A percentile compares a stretch with the other conserved stretches of the same genome.
Conservation (phyloP, 2,113 vertebrate genomes). For the Mellivora capensis region DNA sequence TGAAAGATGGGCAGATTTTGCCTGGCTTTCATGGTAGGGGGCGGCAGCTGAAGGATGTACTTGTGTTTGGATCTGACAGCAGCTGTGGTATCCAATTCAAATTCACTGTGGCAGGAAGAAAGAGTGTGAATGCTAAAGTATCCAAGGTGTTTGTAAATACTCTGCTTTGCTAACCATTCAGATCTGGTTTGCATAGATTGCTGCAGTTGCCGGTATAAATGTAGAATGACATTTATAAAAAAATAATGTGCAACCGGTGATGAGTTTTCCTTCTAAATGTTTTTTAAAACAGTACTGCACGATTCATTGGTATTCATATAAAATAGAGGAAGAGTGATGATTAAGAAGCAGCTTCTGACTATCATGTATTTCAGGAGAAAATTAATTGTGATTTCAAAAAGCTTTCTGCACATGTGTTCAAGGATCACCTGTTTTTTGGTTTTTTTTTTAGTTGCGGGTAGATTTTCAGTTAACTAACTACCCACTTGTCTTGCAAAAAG, state of each 20-base stretch:
- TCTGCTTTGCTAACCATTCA: slow-evolving; percentile 78
- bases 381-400: slow-evolving; percentile 57
- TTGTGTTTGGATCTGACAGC: slow-evolving; percentile 82
- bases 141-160: slow-evolving; percentile 82
- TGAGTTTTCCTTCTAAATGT: slow-evolving; percentile 76
- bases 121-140: slow-evolving; percentile 77
- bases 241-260: slow-evolving; percentile 67
- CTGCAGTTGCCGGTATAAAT: slow-evolving; percentile 73
- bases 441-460: slow-evolving; percentile 37
- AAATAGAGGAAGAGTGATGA: slow-evolving; percentile 71
- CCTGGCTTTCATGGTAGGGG: slow-evolving; percentile 78
- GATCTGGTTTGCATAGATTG: slow-evolving; percentile 75
- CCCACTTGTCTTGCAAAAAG: slow-evolving; percentile 31
- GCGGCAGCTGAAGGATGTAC: slow-evolving; percentile 79
- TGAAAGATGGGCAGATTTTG: slow-evolving; percentile 74
- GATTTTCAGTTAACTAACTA: slow-evolving; percentile 62
- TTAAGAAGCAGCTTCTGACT: slow-evolving; percentile 74
- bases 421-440: not conserved
- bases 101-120: slow-evolving; percentile 83
- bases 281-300: slow-evolving; percentile 75
- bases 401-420: not conserved
- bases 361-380: slow-evolving; percentile 66
- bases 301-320: slow-evolving; percentile 78
- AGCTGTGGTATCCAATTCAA: slow-evolving; percentile 78
- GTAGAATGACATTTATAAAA: slow-evolving; percentile 80